Evolutionary conservation across 1,140 invertebrate species (phyloP).

Genomic region (Listronotus bonariensis): DNA sequence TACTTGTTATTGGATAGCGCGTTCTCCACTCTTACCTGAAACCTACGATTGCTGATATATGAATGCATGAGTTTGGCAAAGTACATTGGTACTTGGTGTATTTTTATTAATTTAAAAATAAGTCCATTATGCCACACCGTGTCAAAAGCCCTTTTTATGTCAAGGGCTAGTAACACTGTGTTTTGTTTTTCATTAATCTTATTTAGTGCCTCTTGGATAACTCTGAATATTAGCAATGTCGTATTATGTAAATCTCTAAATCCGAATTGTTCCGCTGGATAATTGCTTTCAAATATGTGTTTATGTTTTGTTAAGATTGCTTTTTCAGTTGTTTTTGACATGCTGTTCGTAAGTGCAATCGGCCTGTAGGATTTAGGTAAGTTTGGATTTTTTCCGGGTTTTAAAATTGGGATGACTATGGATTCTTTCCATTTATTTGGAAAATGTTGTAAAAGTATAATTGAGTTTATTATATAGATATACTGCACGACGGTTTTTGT

Average conservation of each 20-base stretch:
- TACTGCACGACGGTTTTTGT: constrained; percentile 33
- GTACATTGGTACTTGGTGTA: constrained; percentile 14
- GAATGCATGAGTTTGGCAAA: constrained; percentile 40
- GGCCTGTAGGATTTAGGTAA: constrained; percentile 47
- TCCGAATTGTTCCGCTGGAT: constrained; percentile 51
- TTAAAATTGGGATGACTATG: constrained; percentile 47
- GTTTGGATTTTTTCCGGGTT: constrained; percentile 46
- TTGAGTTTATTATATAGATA: constrained; percentile 43
- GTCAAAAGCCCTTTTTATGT: constrained; percentile 52
- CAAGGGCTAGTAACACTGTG: constrained; percentile 44
- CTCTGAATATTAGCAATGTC: constrained; percentile 30
- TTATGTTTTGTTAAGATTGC: constrained; percentile 28
- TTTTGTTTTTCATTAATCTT: constrained; percentile 6
- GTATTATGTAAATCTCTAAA: not conserved
- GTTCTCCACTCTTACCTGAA: constrained; percentile 40
- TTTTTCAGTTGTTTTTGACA: constrained; percentile 51
- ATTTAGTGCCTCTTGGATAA: constrained; percentile 12
- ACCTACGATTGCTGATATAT: constrained; percentile 43
- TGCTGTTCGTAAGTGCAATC: constrained; percentile 47
- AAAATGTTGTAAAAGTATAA: constrained; percentile 40
- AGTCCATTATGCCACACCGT: constrained; percentile 49
- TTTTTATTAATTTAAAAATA: constrained; percentile 43
- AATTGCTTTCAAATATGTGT: not conserved
- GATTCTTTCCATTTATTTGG: constrained; percentile 49
- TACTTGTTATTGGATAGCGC: constrained; percentile 27